phyloP scores from a whole-genome alignment of 2,888 invertebrate species.

The Drosophila testacea region DNA sequence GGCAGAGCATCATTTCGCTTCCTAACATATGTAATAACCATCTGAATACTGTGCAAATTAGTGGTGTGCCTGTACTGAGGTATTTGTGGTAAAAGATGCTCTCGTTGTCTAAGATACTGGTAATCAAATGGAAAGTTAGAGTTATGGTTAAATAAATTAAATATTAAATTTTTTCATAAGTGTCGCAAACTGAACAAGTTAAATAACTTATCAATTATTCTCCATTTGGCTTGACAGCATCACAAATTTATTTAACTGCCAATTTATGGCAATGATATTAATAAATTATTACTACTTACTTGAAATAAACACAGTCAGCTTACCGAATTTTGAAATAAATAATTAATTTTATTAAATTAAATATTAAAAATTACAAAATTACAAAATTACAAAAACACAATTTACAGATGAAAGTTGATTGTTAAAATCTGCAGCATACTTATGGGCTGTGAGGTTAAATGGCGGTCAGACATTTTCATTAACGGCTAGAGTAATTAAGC shows the following conservation, averaged over 20 bases:
- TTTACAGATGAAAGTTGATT: too few species aligned
- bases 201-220: background rate
- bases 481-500: too few species aligned
- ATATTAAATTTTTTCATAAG: background rate
- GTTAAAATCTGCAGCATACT: conserved; percentile 19
- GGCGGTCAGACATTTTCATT: too few species aligned
- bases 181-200: background rate
- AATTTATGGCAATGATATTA: background rate
- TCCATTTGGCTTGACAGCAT: background rate
- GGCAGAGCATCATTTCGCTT: conserved; percentile 17
- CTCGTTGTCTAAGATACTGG: background rate
- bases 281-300: background rate
- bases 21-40: conserved; percentile 23
- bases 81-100: background rate
- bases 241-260: background rate
- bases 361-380: background rate
- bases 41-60: background rate
- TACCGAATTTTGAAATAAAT: background rate
- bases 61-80: background rate
- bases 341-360: background rate
- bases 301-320: background rate
- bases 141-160: too few species aligned
- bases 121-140: background rate
- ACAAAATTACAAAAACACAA: too few species aligned
- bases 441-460: conserved; percentile 1